phyloP scores from a whole-genome alignment of 2,797 vertebrate genomes.

The Catharus ustulatus region DNA sequence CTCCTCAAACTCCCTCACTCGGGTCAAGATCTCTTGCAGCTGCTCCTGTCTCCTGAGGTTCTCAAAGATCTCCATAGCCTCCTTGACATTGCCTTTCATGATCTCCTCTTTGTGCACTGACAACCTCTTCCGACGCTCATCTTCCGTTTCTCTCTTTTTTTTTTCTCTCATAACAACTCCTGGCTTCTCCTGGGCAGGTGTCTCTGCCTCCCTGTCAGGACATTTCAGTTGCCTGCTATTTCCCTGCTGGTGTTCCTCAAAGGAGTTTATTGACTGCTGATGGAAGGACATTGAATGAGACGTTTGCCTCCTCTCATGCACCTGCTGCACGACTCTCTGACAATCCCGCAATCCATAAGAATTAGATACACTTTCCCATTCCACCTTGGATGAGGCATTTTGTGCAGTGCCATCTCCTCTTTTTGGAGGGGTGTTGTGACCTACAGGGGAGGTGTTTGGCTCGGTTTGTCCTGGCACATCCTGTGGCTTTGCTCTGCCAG shows the following conservation, averaged over 20 bases:
- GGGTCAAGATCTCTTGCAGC: constrained; percentile 85
- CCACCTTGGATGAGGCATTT: constrained; percentile 52
- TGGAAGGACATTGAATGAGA: constrained; percentile 26
- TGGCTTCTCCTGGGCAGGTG: constrained; percentile 20
- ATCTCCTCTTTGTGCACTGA: constrained; percentile 92
- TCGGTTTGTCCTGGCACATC: constrained; percentile 58
- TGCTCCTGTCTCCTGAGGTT: constrained; percentile 86
- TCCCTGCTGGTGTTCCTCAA: neutral
- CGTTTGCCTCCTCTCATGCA: constrained; percentile 26
- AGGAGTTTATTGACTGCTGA: neutral
- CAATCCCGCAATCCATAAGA: neutral
- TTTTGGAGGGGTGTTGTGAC: neutral
- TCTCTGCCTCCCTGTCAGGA: neutral
- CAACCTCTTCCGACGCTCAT: constrained; percentile 84
- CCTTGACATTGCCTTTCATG: constrained; percentile 84
- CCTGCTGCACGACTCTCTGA: constrained; percentile 12
- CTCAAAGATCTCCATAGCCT: constrained; percentile 86
- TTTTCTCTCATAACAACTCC: constrained; percentile 67
- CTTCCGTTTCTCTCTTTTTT: constrained; percentile 76
- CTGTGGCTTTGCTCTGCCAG: constrained; percentile 64
- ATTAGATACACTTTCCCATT: constrained; percentile 29
- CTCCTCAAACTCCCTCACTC: constrained; percentile 87
- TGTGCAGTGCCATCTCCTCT: neutral
- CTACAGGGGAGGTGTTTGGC: neutral
- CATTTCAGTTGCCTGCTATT: neutral